Evolutionary conservation across 2,888 invertebrate genomes (phyloP).

Genomic region (Phrixothrix hirtus): DNA sequence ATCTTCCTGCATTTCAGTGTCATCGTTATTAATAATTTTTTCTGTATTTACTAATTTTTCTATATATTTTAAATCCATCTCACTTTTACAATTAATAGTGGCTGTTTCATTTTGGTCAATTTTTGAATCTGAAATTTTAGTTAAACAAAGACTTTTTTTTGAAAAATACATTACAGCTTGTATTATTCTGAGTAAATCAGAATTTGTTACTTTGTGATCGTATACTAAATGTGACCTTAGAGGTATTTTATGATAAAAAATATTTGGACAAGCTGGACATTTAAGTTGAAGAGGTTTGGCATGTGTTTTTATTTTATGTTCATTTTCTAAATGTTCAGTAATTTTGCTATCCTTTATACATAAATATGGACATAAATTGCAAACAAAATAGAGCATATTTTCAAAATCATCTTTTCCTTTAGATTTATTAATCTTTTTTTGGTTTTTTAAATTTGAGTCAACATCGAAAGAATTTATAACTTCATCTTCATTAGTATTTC

Average conservation of each 20-base stretch:
- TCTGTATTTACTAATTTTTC: constrained; percentile 27
- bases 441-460: constrained; percentile 18
- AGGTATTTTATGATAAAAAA: constrained; percentile 66
- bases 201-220: constrained; percentile 69
- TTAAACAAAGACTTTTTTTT: constrained; percentile 38
- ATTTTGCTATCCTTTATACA: constrained; percentile 51
- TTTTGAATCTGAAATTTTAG: constrained; percentile 15
- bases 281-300: constrained; percentile 61
- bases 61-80: constrained; percentile 32
- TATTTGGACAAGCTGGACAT: constrained; percentile 70
- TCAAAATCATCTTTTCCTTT: constrained; percentile 41
- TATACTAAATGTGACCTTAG: constrained; percentile 67
- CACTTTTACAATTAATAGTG: constrained; percentile 36
- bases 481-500: constrained; percentile 32
- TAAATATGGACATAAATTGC: constrained; percentile 53
- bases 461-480: constrained; percentile 21
- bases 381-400: constrained; percentile 51
- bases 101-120: constrained; percentile 9
- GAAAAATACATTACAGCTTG: constrained; percentile 58
- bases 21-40: constrained; percentile 23
- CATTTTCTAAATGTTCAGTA: constrained; percentile 49
- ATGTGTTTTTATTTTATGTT: constrained; percentile 59
- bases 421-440: constrained; percentile 25
- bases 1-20: constrained; percentile 10
- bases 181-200: constrained; percentile 64